Evolutionary conservation across 2,888 invertebrate species (phyloP).

Genomic region (Drosophila cyrtoloma): DNA sequence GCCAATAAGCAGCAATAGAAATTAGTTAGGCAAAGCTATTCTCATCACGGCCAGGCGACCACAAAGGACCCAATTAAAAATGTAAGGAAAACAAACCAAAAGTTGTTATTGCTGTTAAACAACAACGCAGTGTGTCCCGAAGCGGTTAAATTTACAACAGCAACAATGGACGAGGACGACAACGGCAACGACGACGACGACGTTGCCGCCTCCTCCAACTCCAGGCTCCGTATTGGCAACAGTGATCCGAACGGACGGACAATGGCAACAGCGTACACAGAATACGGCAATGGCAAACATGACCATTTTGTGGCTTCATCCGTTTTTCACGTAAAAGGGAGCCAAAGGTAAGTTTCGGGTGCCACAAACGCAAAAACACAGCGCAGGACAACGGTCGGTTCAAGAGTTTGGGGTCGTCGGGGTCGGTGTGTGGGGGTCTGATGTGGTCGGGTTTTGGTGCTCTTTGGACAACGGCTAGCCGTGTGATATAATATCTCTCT

Average conservation of each 20-base stretch:
- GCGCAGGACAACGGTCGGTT: slow-evolving; percentile 39
- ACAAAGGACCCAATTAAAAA: slow-evolving; percentile 84
- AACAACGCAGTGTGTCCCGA: slow-evolving; percentile 83
- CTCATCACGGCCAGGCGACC: slow-evolving; percentile 72
- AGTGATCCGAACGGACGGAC: slow-evolving; percentile 48
- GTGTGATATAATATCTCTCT: slow-evolving; percentile 80
- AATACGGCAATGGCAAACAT: slow-evolving; percentile 66
- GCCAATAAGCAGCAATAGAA: slow-evolving; percentile 82
- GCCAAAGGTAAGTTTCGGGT: slow-evolving; percentile 75
- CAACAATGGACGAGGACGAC: slow-evolving; percentile 40
- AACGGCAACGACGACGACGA: neutral
- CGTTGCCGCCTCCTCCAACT: slow-evolving; percentile 37
- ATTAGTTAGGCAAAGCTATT: slow-evolving; percentile 75
- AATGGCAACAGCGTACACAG: slow-evolving; percentile 32
- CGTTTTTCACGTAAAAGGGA: slow-evolving; percentile 41
- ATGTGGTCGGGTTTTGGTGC: slow-evolving; percentile 16
- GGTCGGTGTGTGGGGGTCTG: neutral
- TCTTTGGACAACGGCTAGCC: slow-evolving; percentile 65
- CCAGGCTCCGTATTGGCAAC: slow-evolving; percentile 14
- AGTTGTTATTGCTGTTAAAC: slow-evolving; percentile 78
- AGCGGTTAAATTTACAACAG: slow-evolving; percentile 84
- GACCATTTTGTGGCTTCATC: slow-evolving; percentile 79
- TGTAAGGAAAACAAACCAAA: slow-evolving; percentile 82
- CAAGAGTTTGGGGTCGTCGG: slow-evolving; percentile 6
- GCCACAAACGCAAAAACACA: slow-evolving; percentile 61